These are phyloP conservation scores for Drosophila saltans DNA, from an alignment of 1,140 invertebrate genomes.

Conservation along the genomic window DNA sequence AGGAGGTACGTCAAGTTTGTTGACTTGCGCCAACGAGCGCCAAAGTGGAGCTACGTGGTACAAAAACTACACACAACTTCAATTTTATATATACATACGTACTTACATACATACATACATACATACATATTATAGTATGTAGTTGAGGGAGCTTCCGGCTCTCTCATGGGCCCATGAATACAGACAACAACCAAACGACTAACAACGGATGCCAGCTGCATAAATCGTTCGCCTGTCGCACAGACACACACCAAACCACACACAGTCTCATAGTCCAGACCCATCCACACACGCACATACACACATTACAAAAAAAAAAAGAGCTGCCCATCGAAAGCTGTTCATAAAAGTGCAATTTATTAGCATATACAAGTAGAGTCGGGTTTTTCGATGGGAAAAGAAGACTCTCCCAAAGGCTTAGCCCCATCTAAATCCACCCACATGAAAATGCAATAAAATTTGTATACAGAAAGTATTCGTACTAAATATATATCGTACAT, in stretches of 20 bases:
- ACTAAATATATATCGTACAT: conserved; percentile 16
- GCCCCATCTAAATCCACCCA: not conserved
- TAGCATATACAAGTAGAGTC: conserved; percentile 60
- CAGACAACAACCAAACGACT: conserved; percentile 49
- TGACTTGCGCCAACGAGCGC: conserved; percentile 71
- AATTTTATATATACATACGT: not conserved
- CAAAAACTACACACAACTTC: conserved; percentile 35
- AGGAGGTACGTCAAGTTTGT: conserved; percentile 73
- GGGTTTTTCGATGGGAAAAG: no score
- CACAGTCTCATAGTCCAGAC: conserved; percentile 21
- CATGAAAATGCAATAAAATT: conserved; percentile 6
- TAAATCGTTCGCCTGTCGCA: conserved; percentile 64
- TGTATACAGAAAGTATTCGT: conserved; percentile 3
- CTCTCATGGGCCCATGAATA: conserved; percentile 33
- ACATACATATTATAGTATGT: not conserved
- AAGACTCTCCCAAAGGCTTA: not conserved
- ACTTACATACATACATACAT: not conserved
- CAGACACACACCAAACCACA: not conserved
- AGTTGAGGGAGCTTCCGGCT: conserved; percentile 69
- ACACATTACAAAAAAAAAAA: not conserved
- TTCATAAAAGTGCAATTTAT: conserved; percentile 80
- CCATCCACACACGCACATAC: conserved; percentile 28
- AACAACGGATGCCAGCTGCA: conserved; percentile 75
- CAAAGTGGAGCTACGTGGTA: conserved; percentile 55
- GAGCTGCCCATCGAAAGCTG: conserved; percentile 50